A percentile compares a stretch with the other conserved stretches of the same genome.
Conservation (phyloP, 2,888 invertebrate genomes). For the Geophilus truncorum region DNA sequence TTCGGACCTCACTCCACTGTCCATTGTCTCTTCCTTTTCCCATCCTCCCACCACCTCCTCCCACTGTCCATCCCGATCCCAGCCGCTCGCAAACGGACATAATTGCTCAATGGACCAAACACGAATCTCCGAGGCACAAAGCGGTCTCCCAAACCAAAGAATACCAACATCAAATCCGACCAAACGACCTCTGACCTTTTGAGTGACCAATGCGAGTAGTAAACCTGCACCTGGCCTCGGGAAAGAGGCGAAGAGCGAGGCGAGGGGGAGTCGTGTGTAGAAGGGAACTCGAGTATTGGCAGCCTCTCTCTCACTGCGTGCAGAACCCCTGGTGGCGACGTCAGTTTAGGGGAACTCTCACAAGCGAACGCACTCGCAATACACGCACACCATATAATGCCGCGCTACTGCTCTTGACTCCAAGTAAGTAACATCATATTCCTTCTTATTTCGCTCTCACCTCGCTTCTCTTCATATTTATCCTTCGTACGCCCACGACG, state of each 20-base stretch:
- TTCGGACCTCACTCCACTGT: neutral
- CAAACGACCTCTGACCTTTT: neutral
- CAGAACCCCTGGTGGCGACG: constrained; percentile 3
- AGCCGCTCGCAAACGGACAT: neutral
- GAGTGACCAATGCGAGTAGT: neutral
- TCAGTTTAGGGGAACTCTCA: constrained; percentile 11
- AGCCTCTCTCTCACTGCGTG: constrained; percentile 14
- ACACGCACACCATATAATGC: neutral
- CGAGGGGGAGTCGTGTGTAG: neutral
- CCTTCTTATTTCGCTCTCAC: neutral
- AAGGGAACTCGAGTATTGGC: neutral
- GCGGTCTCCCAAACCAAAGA: neutral
- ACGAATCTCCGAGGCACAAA: neutral
- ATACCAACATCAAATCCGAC: neutral
- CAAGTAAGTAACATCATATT: neutral
- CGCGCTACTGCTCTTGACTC: neutral
- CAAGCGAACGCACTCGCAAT: neutral
- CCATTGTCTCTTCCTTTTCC: neutral
- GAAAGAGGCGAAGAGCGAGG: neutral
- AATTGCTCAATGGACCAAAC: neutral
- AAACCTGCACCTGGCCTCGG: constrained; percentile 10
- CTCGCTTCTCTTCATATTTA: neutral
- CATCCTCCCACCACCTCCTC: neutral
- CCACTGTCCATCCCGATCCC: neutral
- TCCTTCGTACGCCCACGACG: neutral